Percentiles rank a stretch among this genome's conserved stretches.
phyloP scores from a whole-genome alignment of 2,797 vertebrate genomes.

The Paedocypris micromegethes region DNA sequence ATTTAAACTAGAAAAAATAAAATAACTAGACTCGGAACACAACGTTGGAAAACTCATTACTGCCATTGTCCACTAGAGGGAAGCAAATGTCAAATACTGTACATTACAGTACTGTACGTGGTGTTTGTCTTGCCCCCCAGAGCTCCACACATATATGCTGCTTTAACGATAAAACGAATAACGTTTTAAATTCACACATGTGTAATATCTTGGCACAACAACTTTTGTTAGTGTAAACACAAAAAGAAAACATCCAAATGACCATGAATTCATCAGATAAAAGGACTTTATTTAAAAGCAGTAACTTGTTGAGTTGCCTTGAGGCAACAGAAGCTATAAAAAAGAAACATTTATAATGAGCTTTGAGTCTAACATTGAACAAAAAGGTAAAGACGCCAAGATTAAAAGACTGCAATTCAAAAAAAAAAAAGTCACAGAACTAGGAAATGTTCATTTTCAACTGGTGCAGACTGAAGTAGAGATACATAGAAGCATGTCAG shows the following conservation, averaged over 20 bases:
- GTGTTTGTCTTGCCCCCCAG: too few relatives aligned
- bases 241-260: constrained; percentile 5
- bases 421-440: constrained; percentile 57
- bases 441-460: constrained; percentile 58
- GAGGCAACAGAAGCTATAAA: constrained; percentile 68
- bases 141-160: too few relatives aligned
- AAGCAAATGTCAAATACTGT: constrained; percentile 15
- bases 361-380: constrained; percentile 65
- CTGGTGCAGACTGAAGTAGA: constrained; percentile 58
- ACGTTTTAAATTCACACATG: too few relatives aligned
- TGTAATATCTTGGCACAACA: not conserved
- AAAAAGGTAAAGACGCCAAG: constrained; percentile 59
- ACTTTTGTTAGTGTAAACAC: not conserved
- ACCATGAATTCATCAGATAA: constrained; percentile 56
- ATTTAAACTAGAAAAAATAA: too few relatives aligned
- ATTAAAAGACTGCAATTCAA: constrained; percentile 56
- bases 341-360: constrained; percentile 61
- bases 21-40: too few relatives aligned
- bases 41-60: too few relatives aligned
- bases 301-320: constrained; percentile 67
- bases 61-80: constrained; percentile 17
- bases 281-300: constrained; percentile 63
- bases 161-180: too few relatives aligned
- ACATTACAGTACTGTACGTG: too few relatives aligned
- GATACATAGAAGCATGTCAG: constrained; percentile 53